These are phyloP conservation scores for Lagopus leucura DNA, from an alignment of 2,113 vertebrate genomes.

Conservation along the genomic window DNA sequence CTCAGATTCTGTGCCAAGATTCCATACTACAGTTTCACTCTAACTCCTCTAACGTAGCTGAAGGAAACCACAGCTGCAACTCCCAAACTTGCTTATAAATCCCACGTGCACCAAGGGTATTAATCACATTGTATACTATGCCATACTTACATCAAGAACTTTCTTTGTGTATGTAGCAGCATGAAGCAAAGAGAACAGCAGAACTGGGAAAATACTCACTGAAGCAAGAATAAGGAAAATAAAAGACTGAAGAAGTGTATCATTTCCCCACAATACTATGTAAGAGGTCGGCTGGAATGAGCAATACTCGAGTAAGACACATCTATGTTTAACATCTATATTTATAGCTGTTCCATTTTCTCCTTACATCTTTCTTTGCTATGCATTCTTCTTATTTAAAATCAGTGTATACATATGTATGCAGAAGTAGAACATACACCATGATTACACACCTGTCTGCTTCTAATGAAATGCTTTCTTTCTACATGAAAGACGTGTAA, in stretches of 20 bases:
- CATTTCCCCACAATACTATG: not conserved
- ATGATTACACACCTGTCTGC: fast-evolving
- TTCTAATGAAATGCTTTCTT: not conserved
- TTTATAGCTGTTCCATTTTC: not conserved
- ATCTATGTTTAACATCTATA: not conserved
- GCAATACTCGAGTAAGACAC: not conserved
- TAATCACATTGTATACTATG: fast-evolving
- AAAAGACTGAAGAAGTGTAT: not conserved
- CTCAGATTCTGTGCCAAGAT: not conserved
- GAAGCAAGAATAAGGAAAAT: conserved; percentile 83
- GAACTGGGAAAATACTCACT: conserved; percentile 99
- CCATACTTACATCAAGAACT: conserved; percentile 93
- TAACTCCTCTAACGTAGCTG: not conserved
- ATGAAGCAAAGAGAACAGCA: conserved; percentile 98
- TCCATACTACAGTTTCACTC: not conserved
- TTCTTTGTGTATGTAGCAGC: conserved; percentile 96
- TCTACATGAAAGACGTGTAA: not conserved
- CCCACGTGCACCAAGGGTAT: not conserved
- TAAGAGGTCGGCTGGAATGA: not conserved
- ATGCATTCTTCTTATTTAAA: not conserved
- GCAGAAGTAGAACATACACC: not conserved
- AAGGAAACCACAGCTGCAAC: not conserved
- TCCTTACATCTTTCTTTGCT: not conserved
- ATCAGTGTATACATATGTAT: not conserved
- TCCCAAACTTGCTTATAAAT: not conserved